These are phyloP conservation scores for Trialeurodes vaporariorum DNA, from an alignment of 1,140 invertebrate species.

Conservation along the genomic window DNA sequence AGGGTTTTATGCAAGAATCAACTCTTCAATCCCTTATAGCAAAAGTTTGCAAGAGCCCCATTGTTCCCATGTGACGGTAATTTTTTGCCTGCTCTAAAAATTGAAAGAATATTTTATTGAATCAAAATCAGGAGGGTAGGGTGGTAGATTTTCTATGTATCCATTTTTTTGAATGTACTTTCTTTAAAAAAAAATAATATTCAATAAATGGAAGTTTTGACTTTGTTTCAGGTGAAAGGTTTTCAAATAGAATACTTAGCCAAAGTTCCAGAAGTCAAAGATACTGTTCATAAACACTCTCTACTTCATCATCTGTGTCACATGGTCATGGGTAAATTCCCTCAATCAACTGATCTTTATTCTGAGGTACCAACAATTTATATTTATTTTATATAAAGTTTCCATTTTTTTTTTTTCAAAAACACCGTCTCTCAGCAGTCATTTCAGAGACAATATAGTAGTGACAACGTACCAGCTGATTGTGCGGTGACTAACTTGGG, in stretches of 20 bases:
- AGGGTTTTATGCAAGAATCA: no score
- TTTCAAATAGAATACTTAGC: conserved; percentile 96
- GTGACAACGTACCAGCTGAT: conserved; percentile 3
- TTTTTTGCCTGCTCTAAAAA: no score
- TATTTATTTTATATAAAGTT: background rate
- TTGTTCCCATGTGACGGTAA: no score
- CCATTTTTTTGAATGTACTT: background rate
- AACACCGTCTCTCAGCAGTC: background rate
- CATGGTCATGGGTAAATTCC: conserved; percentile 93
- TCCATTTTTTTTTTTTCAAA: background rate
- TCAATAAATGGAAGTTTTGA: no score
- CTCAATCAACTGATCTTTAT: conserved; percentile 90
- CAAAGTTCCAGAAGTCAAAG: conserved; percentile 98
- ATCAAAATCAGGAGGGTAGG: no score
- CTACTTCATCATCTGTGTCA: conserved; percentile 93
- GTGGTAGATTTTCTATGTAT: no score
- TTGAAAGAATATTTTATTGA: no score
- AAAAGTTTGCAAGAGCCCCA: no score
- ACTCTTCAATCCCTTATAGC: no score
- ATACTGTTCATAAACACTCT: conserved; percentile 97
- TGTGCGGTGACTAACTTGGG: no score
- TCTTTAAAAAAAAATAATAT: no score
- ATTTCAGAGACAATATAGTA: background rate
- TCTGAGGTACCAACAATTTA: conserved; percentile 61
- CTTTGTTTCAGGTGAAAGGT: conserved; percentile 62